A percentile compares a stretch with the other conserved stretches of the same genome.
phyloP scores from a whole-genome alignment of 2,113 vertebrate genomes.

The Larimichthys crocea region DNA sequence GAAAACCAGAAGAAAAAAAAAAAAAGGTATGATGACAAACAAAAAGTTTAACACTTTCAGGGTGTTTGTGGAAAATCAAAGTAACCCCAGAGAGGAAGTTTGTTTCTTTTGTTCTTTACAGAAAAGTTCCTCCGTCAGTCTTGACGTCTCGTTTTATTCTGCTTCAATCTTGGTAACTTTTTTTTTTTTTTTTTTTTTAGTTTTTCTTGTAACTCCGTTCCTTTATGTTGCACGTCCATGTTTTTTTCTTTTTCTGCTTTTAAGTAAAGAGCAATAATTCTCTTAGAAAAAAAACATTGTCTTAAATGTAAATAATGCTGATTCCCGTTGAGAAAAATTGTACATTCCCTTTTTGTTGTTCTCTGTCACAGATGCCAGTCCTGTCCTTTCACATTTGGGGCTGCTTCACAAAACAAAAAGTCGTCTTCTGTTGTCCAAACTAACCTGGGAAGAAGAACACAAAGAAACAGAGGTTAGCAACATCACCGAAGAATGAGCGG shows the following conservation, averaged over 20 bases:
- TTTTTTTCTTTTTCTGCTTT: constrained; percentile 55
- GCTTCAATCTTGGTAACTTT: constrained; percentile 42
- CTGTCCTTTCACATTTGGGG: constrained; percentile 44
- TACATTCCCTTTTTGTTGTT: constrained; percentile 79
- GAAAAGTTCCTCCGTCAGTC: constrained; percentile 60
- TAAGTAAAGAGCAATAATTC: constrained; percentile 69
- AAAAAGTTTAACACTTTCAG: constrained; percentile 64
- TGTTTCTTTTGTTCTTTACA: constrained; percentile 70
- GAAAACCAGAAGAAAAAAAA: constrained; percentile 14
- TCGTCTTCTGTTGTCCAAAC: constrained; percentile 51
- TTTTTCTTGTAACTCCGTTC: constrained; percentile 46
- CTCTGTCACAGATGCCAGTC: constrained; percentile 50
- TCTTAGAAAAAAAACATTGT: constrained; percentile 52
- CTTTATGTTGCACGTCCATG: constrained; percentile 58
- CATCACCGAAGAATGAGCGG: not conserved
- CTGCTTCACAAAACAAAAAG: constrained; percentile 36
- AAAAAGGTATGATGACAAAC: constrained; percentile 63
- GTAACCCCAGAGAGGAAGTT: constrained; percentile 71
- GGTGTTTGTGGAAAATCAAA: constrained; percentile 69
- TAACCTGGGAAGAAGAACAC: constrained; percentile 46
- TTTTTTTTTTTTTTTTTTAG: constrained; percentile 5
- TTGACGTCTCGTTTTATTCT: constrained; percentile 52
- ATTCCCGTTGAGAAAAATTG: constrained; percentile 75
- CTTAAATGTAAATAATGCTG: constrained; percentile 73
- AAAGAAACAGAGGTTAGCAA: not conserved